Percentiles rank a stretch among this genome's conserved stretches.
Conservation (phyloP, 2,888 invertebrate species). For the Standfussiana lucernea region DNA sequence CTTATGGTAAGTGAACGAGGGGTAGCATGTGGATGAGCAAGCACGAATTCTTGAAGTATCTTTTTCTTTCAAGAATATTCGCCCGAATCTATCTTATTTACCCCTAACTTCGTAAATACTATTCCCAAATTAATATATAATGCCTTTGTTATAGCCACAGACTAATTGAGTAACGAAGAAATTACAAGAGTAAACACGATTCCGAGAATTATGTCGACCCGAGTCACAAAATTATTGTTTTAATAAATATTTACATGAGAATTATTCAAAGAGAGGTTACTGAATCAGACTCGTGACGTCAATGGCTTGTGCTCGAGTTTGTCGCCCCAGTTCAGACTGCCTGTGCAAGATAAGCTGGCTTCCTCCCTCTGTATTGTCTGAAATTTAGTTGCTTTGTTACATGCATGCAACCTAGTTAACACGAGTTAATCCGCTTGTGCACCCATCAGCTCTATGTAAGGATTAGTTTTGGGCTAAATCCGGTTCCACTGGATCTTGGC, state of each 20-base stretch:
- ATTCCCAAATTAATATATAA: slow-evolving; percentile 31
- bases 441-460: slow-evolving; percentile 52
- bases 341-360: slow-evolving; percentile 80
- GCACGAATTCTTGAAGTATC: slow-evolving; percentile 9
- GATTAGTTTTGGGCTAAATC: slow-evolving; percentile 43
- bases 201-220: slow-evolving; percentile 37
- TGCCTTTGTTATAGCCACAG: slow-evolving; percentile 25
- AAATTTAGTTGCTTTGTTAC: slow-evolving; percentile 77
- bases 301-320: slow-evolving; percentile 56
- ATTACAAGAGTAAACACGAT: slow-evolving; percentile 44
- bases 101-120: slow-evolving; percentile 11
- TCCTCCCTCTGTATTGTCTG: slow-evolving; percentile 77
- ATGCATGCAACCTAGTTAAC: slow-evolving; percentile 70
- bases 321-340: slow-evolving; percentile 74
- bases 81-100: neutral
- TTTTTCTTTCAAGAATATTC: neutral
- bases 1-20: slow-evolving; percentile 36
- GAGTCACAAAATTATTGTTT: slow-evolving; percentile 48
- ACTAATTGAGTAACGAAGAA: slow-evolving; percentile 49
- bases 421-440: slow-evolving; percentile 61
- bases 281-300: slow-evolving; percentile 60
- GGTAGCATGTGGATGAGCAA: slow-evolving; percentile 20
- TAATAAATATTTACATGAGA: slow-evolving; percentile 62
- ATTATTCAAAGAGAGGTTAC: slow-evolving; percentile 62
- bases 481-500: slow-evolving; percentile 28